These are phyloP conservation scores for Lordiphosa clarofinis DNA, from an alignment of 1,140 invertebrate species.

Conservation along the genomic window DNA sequence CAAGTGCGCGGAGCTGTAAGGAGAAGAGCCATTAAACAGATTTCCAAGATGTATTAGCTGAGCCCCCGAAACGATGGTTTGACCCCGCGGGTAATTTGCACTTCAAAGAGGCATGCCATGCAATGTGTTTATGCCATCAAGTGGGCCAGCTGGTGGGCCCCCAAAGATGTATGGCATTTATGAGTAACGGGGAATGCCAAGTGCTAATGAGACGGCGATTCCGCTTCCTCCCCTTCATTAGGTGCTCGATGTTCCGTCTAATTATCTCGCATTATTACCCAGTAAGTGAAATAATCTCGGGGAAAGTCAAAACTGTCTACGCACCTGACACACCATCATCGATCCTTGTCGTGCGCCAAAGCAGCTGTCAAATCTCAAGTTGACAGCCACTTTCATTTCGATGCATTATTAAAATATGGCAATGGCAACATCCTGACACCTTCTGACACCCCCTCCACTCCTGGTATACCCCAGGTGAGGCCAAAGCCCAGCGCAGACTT, in stretches of 20 bases:
- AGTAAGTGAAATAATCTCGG: conserved; percentile 51
- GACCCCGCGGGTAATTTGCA: conserved; percentile 76
- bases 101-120: conserved; percentile 61
- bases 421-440: conserved; percentile 69
- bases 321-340: conserved; percentile 58
- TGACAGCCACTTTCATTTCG: conserved; percentile 76
- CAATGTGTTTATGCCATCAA: conserved; percentile 68
- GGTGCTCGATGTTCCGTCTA: conserved; percentile 16
- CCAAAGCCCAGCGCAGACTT: conserved; percentile 59
- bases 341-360: conserved; percentile 65
- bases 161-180: conserved; percentile 72
- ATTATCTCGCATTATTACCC: conserved; percentile 43
- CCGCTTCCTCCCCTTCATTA: conserved; percentile 2
- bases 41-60: conserved; percentile 70
- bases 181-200: conserved; percentile 54
- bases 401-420: conserved; percentile 74
- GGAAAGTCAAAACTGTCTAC: conserved; percentile 42
- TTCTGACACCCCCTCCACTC: conserved; percentile 20
- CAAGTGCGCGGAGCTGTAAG: conserved; percentile 44
- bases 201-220: conserved; percentile 60
- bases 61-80: conserved; percentile 24
- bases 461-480: no score
- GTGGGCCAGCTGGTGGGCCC: conserved; percentile 65
- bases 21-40: conserved; percentile 60
- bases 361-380: conserved; percentile 64